phyloP scores from a whole-genome alignment of 2,888 invertebrate genomes.

The Spodoptera picta region DNA sequence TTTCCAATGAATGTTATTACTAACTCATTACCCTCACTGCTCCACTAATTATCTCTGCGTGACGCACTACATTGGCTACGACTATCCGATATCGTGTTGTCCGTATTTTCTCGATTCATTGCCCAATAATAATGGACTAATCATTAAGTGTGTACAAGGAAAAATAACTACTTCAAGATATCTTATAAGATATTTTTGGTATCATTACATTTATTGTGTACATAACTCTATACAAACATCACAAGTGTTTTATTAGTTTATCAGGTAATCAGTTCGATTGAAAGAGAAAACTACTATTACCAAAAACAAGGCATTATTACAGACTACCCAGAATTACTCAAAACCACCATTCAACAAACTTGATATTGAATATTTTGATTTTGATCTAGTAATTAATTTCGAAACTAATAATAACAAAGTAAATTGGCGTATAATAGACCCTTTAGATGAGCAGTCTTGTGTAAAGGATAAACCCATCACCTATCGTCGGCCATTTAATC shows the following conservation, averaged over 20 bases:
- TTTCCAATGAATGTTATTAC: constrained; percentile 18
- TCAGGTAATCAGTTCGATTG: too few species aligned
- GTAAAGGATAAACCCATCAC: constrained; percentile 20
- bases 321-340: too few species aligned
- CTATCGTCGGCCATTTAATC: constrained; percentile 24
- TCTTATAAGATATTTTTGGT: background rate
- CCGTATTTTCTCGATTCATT: constrained; percentile 38
- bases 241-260: too few species aligned
- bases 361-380: too few species aligned
- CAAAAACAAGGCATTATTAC: too few species aligned
- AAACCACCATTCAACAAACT: too few species aligned
- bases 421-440: too few species aligned
- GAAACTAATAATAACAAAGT: too few species aligned
- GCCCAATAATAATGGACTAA: constrained; percentile 1
- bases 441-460: constrained; percentile 6
- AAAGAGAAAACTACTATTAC: too few species aligned
- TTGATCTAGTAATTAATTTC: too few species aligned
- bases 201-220: background rate
- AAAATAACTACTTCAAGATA: background rate
- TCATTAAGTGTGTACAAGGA: background rate
- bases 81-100: constrained; percentile 15
- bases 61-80: constrained; percentile 39
- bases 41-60: constrained; percentile 39
- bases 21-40: constrained; percentile 24
- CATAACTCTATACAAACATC: too few species aligned